phyloP scores from a whole-genome alignment of 2,888 invertebrate species.

The Muscina levida region DNA sequence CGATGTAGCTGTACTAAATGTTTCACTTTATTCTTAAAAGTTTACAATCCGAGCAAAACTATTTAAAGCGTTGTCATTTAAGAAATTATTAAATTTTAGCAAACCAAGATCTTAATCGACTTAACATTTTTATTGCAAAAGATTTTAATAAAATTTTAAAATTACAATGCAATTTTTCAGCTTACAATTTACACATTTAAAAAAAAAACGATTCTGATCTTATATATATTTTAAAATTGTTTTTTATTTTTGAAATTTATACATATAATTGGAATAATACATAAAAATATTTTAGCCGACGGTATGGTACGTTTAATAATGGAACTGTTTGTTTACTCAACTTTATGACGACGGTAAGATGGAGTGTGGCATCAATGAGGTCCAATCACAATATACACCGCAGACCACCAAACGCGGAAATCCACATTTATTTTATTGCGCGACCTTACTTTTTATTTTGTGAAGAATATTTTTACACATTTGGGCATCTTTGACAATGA shows the following conservation, averaged over 20 bases:
- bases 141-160: not conserved
- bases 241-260: not conserved
- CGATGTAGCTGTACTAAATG: too few species aligned
- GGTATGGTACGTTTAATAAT: constrained; percentile 33
- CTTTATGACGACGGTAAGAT: not conserved
- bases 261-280: not conserved
- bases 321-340: not conserved
- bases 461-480: not conserved
- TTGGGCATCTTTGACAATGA: not conserved
- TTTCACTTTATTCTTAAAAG: too few species aligned
- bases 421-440: too few species aligned
- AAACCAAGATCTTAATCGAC: too few species aligned
- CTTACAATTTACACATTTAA: not conserved
- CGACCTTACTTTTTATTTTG: not conserved
- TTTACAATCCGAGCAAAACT: too few species aligned
- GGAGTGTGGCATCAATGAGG: not conserved
- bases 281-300: constrained; percentile 10
- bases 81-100: too few species aligned
- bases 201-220: not conserved
- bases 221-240: not conserved
- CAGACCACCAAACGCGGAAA: not conserved
- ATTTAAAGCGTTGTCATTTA: too few species aligned
- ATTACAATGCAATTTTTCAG: not conserved
- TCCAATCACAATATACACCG: not conserved
- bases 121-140: too few species aligned